Evolutionary conservation across 2,888 invertebrate species (phyloP), one percentile per base, ranked within the genome.

Genomic region (Mactromeris polynyma): DNA sequence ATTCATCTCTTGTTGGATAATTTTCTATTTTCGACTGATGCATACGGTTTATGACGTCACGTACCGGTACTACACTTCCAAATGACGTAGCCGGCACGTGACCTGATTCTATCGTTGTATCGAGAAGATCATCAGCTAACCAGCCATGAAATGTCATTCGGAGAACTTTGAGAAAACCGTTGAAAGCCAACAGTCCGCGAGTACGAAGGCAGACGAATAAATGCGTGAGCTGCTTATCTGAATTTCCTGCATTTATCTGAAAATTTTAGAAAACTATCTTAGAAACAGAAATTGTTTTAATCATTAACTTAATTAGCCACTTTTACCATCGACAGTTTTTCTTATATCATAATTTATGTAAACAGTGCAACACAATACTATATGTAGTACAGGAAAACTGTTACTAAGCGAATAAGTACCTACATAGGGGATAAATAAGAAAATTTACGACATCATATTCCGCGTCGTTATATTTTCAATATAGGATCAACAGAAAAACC

Each of bases 51-150:
- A 83, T 40, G 40, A 87, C 42, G 38, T 90, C 88, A n/a, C 88
- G 81, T 11, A 90, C 86, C 19, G 84, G 33, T 1, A 83, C 19
- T 36, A n/a, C 33, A 17, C 36, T 69, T 0, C 81, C 81, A 3
- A 80, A 26, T 21, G 21, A 6, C 69, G 79, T 14, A 1, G 4
- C 17, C 0, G 69, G 31, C 3, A 38, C 11, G 7, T 31, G 36
- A 3, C 46, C 83, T n/a, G 46, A 40, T 31, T 84, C 84, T 26
- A 89, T 73, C 1, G 46, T 77, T 0, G 88, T 73, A 2, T 87
- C 89, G 1, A 89, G 54, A 58, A 91, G 85, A 21, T 89, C 88
- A 69, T 91, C 88, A 21, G 91, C 91, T 26, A 91, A 19, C 89
- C 89, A 91, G 6, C 91, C 89, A 64, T 91, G 89, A 69, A 89